Base-by-base conservation (phyloP, 2,888 invertebrate genomes). In the Drosophila nigritarsus region DNA sequence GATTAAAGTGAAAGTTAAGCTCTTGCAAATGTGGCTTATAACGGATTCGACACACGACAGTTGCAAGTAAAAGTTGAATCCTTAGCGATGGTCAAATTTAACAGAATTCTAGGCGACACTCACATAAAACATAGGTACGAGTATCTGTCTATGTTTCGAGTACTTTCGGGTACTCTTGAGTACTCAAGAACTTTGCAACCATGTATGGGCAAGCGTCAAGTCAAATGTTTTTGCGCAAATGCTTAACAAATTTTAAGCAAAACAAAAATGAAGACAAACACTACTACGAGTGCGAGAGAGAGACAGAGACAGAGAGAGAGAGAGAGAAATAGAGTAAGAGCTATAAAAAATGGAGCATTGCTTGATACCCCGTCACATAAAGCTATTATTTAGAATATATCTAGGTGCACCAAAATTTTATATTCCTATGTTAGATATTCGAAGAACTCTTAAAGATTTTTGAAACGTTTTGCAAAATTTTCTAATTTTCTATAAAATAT, bases 131-230 rank as follows among this genome's bases (percentile, higher is more conserved):
- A 29, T 38, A 20, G 7, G 29, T 4, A 11, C 30, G 24, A 20
- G 8, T 15, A 24, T n/a, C n/a, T 29, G 9, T 13, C 27, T 15
- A n/a, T 51, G 1, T 27, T 13, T 32, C 18, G 29, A 65, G 42
- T 56, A 32, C 6, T 67, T 42, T 54, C 27, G 18, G 36, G 65
- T 24, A 48, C n/a, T 34, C 40, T 62, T 53, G 61, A 56, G 50
- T 64, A 60, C 49, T n/a, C 13, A 20, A 42, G 30, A 48, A 42
- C 48, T 75, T 62, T 55, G 59, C 32, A 59, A 30, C 18, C n/a
- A n/a, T 63, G 55, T 72, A 58, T 61, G 53, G 64, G 38, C 48
- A 53, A 38, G 24, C 27, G 63, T 53, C 56, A 24, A 51, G 60
- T 64, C 70, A 66, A 78, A 74, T 74, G 64, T n/a, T n/a, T n/a